A percentile compares a stretch with the other conserved stretches of the same genome.
phyloP scores from a whole-genome alignment of 2,888 invertebrate species.

The Stenchaetothrips biformis region DNA sequence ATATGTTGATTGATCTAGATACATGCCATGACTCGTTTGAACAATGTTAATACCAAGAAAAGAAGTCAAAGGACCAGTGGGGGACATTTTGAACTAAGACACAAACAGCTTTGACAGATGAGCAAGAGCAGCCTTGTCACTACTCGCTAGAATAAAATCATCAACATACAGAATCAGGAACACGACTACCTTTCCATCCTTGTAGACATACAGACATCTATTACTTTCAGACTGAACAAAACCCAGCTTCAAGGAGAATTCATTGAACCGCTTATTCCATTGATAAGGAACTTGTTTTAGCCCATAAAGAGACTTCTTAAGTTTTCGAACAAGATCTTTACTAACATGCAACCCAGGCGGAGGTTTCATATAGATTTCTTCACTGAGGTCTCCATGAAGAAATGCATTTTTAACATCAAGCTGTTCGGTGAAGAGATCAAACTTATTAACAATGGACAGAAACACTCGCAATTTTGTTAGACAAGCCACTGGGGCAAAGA shows the following conservation, averaged over 20 bases:
- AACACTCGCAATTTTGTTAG: too few species aligned
- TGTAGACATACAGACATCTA: slow-evolving; percentile 39
- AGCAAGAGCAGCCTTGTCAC: slow-evolving; percentile 7
- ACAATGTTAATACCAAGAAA: neutral
- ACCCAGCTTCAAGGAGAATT: slow-evolving; percentile 37
- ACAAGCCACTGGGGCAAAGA: too few species aligned
- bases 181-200: slow-evolving; percentile 35
- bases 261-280: slow-evolving; percentile 40
- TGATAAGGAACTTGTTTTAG: slow-evolving; percentile 42
- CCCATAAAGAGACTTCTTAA: slow-evolving; percentile 41
- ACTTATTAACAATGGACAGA: too few species aligned
- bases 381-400: slow-evolving; percentile 39
- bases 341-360: slow-evolving; percentile 40
- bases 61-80: slow-evolving; percentile 26
- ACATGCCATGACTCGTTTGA: neutral
- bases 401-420: slow-evolving; percentile 41
- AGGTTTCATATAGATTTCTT: slow-evolving; percentile 40
- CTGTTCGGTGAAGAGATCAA: slow-evolving; percentile 30
- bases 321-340: slow-evolving; percentile 38
- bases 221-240: slow-evolving; percentile 39
- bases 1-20: slow-evolving; percentile 12
- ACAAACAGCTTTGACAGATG: neutral
- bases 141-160: slow-evolving; percentile 36
- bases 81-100: slow-evolving; percentile 32
- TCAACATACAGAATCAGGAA: slow-evolving; percentile 40